Evolutionary conservation across 2,888 invertebrate genomes (phyloP), one percentile per base, ranked within the genome.

Genomic region (Rhimphoctona megacephalus): DNA sequence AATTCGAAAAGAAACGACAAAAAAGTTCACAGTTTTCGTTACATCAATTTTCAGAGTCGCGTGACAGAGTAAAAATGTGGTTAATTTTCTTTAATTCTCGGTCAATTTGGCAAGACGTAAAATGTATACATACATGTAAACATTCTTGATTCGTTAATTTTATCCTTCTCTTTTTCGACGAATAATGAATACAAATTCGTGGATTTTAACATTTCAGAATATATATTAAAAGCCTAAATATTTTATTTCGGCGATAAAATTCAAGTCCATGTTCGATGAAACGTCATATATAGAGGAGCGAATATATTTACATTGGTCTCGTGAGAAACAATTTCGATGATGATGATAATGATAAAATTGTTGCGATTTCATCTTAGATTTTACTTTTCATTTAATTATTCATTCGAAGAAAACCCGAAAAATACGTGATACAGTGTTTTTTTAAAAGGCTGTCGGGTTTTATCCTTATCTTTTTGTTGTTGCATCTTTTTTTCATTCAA

Each of bases 81-180:
- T 49, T 64, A 14, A 43, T 43, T 43, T 43, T 57, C 69, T 74
- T 52, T 54, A 39, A 70, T 85, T 76, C 36, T 49, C 69, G n/a
- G n/a, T 57, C 80, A 81, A 72, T 87, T 88, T 88, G 86, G 87
- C 86, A 87, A 88, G 86, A 88, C 84, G 74, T 83, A 79, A 36
- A 61, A 69, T 69, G 67, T 69, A 33, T 73, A 52, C 33, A 22
- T 72, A 78, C 30, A 78, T 43, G 33, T 19, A 33, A n/a, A 74
- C 54, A 43, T 76, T 43, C 19, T 66, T 66, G 30, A 25, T 46
- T 77, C 52, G 1, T 77, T 14, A 73, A 30, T 52, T 79, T 7
- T 39, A n/a, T n/a, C 7, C 17, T n/a, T 76, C 57, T 30, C 85
- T 79, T 57, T 73, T 30, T 72, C 66, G 86, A 78, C 67, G 30